Evolutionary conservation across 2,888 invertebrate species (phyloP), one percentile per base, ranked within the genome.

Genomic region (Alloplasta piceator): DNA sequence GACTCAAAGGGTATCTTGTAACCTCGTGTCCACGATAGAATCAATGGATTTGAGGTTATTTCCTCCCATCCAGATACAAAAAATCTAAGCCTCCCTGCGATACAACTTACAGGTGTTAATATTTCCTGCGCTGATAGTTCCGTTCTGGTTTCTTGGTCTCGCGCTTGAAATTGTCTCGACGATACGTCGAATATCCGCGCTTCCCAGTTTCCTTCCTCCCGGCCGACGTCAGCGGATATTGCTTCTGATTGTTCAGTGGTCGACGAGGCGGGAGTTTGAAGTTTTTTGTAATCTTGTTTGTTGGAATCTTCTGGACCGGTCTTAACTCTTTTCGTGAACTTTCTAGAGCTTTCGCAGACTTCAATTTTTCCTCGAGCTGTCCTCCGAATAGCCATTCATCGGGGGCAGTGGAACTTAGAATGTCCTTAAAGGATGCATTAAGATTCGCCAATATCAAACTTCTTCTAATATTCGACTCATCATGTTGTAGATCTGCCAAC

Each of bases 401-500:
- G 4, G 79, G 71, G 1, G 48, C 12, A 1, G 73, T 66, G 10
- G 9, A 46, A 7, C 26, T 7, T 6, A 83, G 38, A 1, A 79
- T 61, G 6, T 72, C 76, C 16, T 78, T 81, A 41, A 81, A 73
- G 9, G 26, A 26, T 26, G 26, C 26, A 26, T 26, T 26, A 26
- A 26, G 26, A 26, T 82, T 83, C 1, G 79, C 41, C 10, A 83
- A 64, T 12, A 83, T 43, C 2, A 81, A 55, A 48, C 46, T 81
- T 26, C 79, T 61, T 16, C 77, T 46, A 4, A 81, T 81, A 1
- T 66, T 26, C 0, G 78, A 77, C 48, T 83, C 80, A 5, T 79
- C 79, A n/a, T 79, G 77, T 67, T 83, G 83, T 0, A 83, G 5
- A 41, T 83, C 83, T 1, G 63, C 68, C 0, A 82, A 26, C n/a